Evolutionary conservation across 2,888 invertebrate genomes (phyloP).

Genomic region (Sisyra terminalis): DNA sequence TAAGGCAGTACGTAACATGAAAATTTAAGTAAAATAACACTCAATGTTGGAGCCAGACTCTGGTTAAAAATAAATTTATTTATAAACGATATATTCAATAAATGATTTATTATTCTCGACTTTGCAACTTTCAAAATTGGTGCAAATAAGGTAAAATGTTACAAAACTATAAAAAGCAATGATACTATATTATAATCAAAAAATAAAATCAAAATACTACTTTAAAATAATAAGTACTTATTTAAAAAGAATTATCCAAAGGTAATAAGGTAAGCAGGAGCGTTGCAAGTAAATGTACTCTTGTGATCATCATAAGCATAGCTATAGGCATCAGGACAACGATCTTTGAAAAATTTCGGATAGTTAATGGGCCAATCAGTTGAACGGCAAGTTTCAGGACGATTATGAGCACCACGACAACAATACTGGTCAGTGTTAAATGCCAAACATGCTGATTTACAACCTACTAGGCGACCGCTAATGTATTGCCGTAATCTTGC

Average conservation of each 20-base stretch:
- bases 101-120: no score
- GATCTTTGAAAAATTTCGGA: conserved; percentile 26
- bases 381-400: conserved; percentile 26
- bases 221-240: no score
- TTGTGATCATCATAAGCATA: conserved; percentile 34
- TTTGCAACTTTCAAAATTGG: no score
- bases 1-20: no score
- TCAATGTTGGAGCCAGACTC: no score
- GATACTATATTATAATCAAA: no score
- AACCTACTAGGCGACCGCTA: conserved; percentile 21
- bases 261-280: conserved; percentile 18
- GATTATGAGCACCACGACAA: conserved; percentile 25
- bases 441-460: conserved; percentile 30
- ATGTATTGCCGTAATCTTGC: conserved; percentile 17
- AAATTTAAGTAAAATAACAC: no score
- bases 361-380: conserved; percentile 23
- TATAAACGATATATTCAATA: no score
- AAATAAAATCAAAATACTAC: no score
- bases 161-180: no score
- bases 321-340: conserved; percentile 34
- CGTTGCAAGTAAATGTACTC: conserved; percentile 29
- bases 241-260: conserved; percentile 21
- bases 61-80: no score
- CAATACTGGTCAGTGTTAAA: conserved; percentile 30
- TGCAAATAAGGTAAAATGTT: no score